Evolutionary conservation across 2,797 vertebrate genomes (phyloP), one percentile per base, ranked within the genome.

Genomic region (Aulostomus chinensis): DNA sequence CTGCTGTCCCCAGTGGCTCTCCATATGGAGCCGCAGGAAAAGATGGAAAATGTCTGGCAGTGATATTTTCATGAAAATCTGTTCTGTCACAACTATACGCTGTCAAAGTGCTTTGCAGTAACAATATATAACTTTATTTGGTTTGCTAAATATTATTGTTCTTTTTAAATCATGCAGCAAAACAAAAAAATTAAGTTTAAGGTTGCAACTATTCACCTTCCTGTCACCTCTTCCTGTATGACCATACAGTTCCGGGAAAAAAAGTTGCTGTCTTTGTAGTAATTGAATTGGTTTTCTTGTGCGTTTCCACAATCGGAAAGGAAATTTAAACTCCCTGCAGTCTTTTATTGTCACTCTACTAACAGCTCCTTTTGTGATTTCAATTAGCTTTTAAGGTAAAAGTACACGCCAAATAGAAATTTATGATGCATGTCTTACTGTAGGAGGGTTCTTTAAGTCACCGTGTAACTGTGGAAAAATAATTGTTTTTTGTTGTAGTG

Each of bases 1-100:
- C 57, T 21, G 17, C 25, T 62, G 38, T 86, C 75, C 63, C 57
- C 5, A 38, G 49, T 47, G 68, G 58, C 55, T 42, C 32, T 41
- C 39, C 53, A 67, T 61, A 58, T 55, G 57, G 62, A 59, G 57
- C 48, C 7, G 41, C 20, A 21, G 36, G 24, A 31, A 32, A 55
- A 55, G 38, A 52, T 46, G 18, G 40, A 62, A 56, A 48, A 49
- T 71, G 72, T 64, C 58, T 24, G 25, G 37, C 21, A 22, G 3
- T 26, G 28, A 28, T 5, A 37, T 52, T 67, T 61, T 33, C 3
- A 55, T 56, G 21, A 51, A 56, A 61, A 56, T 45, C 15, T 7
- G 21, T 31, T 13, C 12, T 4, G 36, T 22, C 42, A 24, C 14
- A 36, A 25, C 26, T 10, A 31, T 9, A 36, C 18, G 18, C n/a